A percentile compares a stretch with the other conserved stretches of the same genome.
Evolutionary conservation across 2,888 invertebrate species (phyloP).

Genomic region (Idaea dimidiata): DNA sequence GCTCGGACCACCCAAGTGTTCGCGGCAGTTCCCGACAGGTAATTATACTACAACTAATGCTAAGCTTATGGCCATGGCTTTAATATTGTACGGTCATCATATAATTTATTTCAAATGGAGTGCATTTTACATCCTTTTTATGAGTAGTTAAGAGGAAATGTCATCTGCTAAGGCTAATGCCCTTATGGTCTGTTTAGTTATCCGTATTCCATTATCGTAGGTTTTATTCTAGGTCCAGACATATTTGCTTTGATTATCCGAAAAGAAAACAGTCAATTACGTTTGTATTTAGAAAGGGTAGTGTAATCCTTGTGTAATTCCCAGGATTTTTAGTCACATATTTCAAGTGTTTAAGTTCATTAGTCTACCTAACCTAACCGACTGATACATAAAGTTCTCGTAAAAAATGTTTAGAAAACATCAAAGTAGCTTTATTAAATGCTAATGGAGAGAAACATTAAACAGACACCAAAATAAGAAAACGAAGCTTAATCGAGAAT

Average conservation of each 20-base stretch:
- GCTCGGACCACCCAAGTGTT: conserved; percentile 21
- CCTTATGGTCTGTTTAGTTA: no score
- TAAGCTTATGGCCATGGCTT: conserved; percentile 21
- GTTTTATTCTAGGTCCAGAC: no score
- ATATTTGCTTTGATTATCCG: no score
- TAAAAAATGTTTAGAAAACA: not conserved
- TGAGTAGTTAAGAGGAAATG: not conserved
- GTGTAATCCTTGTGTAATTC: no score
- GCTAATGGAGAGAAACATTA: not conserved
- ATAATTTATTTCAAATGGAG: not conserved
- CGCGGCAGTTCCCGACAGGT: conserved; percentile 5
- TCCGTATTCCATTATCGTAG: no score
- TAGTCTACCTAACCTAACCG: not conserved
- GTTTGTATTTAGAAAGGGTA: no score
- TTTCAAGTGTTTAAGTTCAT: no score
- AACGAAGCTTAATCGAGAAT: not conserved
- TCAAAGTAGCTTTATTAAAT: not conserved
- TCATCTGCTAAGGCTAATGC: no score
- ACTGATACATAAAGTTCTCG: not conserved
- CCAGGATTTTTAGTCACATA: no score
- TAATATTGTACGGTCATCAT: not conserved
- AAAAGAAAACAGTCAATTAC: no score
- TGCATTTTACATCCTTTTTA: not conserved
- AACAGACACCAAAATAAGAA: not conserved
- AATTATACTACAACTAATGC: conserved; percentile 21